phyloP scores from a whole-genome alignment of 2,113 vertebrate species.

The Nematolebias whitei region DNA sequence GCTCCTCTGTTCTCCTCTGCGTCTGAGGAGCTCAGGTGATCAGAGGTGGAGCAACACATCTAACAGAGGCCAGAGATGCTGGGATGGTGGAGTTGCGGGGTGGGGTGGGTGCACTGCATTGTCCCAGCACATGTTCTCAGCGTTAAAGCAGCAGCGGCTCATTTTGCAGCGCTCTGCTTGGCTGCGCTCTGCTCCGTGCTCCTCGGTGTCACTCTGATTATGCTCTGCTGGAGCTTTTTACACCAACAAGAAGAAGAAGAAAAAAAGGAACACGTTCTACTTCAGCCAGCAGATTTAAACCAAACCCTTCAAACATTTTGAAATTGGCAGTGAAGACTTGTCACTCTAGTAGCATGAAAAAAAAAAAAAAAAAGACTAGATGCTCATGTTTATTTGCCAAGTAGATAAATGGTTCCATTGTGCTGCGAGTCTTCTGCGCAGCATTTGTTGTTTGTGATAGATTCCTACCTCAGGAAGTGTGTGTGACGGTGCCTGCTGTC shows the following conservation, averaged over 20 bases:
- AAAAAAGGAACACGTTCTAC: conserved; percentile 6
- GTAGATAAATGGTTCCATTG: neutral
- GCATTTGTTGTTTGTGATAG: neutral
- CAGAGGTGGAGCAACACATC: conserved; percentile 16
- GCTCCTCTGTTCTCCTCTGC: neutral
- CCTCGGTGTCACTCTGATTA: conserved; percentile 51
- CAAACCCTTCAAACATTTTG: neutral
- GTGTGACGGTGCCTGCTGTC: conserved; percentile 13
- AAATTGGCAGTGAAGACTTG: neutral
- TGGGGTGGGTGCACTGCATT: conserved; percentile 26
- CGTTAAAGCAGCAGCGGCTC: conserved; percentile 52
- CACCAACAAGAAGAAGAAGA: neutral
- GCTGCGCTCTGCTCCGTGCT: conserved; percentile 43
- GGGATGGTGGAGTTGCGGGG: conserved; percentile 1
- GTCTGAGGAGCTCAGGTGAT: conserved; percentile 21
- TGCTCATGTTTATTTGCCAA: neutral
- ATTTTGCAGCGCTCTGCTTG: conserved; percentile 44
- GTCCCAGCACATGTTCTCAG: conserved; percentile 41
- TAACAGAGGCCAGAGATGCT: conserved; percentile 29
- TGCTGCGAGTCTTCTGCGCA: neutral
- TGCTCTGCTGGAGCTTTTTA: conserved; percentile 40
- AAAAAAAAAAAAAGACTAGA: neutral
- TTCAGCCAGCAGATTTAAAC: conserved; percentile 14
- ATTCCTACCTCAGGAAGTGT: conserved; percentile 10
- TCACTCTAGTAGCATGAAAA: neutral